These are phyloP conservation scores for Colius striatus DNA, from an alignment of 2,113 vertebrate genomes.

Conservation along the genomic window DNA sequence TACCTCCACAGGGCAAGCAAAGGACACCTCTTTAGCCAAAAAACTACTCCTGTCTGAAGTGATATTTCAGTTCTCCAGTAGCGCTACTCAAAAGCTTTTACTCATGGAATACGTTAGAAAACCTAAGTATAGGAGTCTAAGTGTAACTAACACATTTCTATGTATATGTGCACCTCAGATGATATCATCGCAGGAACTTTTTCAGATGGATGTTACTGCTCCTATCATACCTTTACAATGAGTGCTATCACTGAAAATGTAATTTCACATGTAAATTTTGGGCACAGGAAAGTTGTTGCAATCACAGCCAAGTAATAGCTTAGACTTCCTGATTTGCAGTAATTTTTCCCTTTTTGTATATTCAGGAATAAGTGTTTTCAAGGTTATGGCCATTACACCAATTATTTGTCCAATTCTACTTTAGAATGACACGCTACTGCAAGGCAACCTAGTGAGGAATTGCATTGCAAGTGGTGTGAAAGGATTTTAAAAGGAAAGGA, in stretches of 20 bases:
- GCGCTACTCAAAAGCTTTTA: not conserved
- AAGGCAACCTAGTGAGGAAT: slow-evolving; percentile 22
- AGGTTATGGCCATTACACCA: slow-evolving; percentile 52
- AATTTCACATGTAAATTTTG: not conserved
- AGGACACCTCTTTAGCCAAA: not conserved
- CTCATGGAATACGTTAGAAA: not conserved
- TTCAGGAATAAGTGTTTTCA: slow-evolving; percentile 33
- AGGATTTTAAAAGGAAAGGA: slow-evolving; percentile 4
- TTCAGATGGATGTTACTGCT: not conserved
- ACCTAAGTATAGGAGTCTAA: not conserved
- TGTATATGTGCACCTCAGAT: not conserved
- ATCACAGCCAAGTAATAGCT: not conserved
- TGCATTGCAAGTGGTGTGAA: not conserved
- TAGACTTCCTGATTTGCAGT: not conserved
- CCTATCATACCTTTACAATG: not conserved
- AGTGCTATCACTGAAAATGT: not conserved
- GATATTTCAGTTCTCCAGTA: not conserved
- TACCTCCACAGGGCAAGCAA: not conserved
- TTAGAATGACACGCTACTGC: slow-evolving; percentile 9
- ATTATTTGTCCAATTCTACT: slow-evolving; percentile 61
- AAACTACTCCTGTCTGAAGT: not conserved
- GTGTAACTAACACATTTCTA: not conserved
- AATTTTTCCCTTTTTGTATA: slow-evolving; percentile 1
- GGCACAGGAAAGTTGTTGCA: not conserved
- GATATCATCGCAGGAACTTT: not conserved